Conservation (phyloP, 2,797 vertebrate genomes). For the Margarornis squamiger region DNA sequence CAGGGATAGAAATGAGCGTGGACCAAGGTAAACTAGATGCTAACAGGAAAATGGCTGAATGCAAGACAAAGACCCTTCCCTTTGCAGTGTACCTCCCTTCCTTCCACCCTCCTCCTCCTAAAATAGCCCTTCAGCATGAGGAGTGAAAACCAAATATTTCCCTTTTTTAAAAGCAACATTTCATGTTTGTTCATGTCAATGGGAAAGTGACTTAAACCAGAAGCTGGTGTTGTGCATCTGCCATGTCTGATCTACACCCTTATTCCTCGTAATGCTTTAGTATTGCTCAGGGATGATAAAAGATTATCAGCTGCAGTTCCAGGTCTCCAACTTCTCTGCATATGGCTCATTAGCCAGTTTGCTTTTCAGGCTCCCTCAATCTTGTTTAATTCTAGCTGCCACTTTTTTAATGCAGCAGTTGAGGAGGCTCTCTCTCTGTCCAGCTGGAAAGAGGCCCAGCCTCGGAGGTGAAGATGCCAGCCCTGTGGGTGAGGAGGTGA, state of each 20-base stretch:
- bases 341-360: background rate
- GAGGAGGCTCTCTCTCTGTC: background rate
- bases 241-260: accelerated
- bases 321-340: background rate
- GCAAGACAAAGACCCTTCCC: constrained; percentile 57
- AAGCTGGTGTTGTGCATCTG: background rate
- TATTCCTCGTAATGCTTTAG: background rate
- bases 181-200: background rate
- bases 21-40: constrained; percentile 10
- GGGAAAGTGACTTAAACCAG: background rate
- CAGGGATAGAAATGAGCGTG: background rate
- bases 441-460: background rate
- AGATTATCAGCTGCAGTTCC: background rate
- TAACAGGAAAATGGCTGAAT: constrained; percentile 62
- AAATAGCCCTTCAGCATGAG: constrained; percentile 7
- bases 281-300: background rate
- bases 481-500: background rate
- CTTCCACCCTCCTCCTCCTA: constrained; percentile 48
- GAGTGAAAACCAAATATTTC: background rate
- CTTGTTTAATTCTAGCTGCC: background rate
- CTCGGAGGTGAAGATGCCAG: background rate
- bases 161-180: background rate
- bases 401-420: background rate
- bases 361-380: background rate
- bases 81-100: constrained; percentile 45